phyloP scores from a whole-genome alignment of 2,797 vertebrate genomes.

The Pseudotriccus pelzelni region DNA sequence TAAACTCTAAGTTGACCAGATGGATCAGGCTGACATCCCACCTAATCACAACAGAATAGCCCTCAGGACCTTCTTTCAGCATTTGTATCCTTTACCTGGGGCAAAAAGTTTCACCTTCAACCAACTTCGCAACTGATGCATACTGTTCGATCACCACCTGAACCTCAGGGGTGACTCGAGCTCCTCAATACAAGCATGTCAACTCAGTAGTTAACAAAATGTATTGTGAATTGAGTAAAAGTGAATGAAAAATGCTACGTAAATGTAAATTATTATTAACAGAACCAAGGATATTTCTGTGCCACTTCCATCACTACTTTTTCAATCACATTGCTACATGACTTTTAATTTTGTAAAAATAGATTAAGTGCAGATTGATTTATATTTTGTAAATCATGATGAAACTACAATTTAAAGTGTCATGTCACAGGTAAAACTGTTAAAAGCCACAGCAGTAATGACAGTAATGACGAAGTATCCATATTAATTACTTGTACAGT shows the following conservation, averaged over 20 bases:
- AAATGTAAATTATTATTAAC: background rate
- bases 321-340: background rate
- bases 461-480: background rate
- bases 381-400: background rate
- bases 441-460: background rate
- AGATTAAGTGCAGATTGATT: background rate
- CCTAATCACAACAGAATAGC: background rate
- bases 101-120: background rate
- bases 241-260: background rate
- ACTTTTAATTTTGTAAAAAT: background rate
- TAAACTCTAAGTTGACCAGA: background rate
- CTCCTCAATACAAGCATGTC: background rate
- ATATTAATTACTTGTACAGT: background rate
- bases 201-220: background rate
- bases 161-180: background rate
- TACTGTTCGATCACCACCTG: background rate
- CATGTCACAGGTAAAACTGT: background rate
- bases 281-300: background rate
- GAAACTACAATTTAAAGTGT: background rate
- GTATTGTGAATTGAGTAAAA: background rate
- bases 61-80: rapidly evolving
- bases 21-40: background rate
- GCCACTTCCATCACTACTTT: background rate
- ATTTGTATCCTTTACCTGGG: background rate
- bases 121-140: background rate